A percentile compares a stretch with the other conserved stretches of the same genome.
These are phyloP conservation scores for Seira ritae DNA, from an alignment of 2,888 invertebrate species.

Conservation along the genomic window DNA sequence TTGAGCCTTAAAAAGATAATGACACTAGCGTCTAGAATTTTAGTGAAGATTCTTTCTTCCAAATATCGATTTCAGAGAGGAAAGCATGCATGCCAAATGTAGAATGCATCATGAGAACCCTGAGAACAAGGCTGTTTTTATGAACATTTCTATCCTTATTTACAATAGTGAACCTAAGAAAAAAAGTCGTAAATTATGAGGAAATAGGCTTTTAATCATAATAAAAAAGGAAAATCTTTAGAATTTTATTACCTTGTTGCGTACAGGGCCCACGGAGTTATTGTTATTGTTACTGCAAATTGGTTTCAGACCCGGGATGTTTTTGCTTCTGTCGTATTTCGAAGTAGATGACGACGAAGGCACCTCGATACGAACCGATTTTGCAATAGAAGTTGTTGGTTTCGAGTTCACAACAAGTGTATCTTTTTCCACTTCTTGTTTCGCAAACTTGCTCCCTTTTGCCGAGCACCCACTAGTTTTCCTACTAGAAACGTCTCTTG, in stretches of 20 bases:
- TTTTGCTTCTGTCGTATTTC: background rate
- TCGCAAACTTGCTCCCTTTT: too few species aligned
- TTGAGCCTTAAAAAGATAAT: too few species aligned
- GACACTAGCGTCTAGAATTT: too few species aligned
- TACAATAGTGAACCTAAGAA: too few species aligned
- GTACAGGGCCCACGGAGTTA: slow-evolving; percentile 55
- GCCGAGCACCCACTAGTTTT: slow-evolving; percentile 19
- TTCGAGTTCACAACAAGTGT: background rate
- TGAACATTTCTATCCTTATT: too few species aligned
- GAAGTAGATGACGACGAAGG: background rate
- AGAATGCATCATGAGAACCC: too few species aligned
- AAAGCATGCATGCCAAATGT: too few species aligned
- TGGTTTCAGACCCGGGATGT: slow-evolving; percentile 25
- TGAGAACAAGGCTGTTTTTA: too few species aligned
- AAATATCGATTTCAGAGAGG: background rate
- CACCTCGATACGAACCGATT: slow-evolving; percentile 30
- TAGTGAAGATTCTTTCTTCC: too few species aligned
- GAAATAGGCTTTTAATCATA: slow-evolving; percentile 48
- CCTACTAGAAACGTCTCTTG: slow-evolving; percentile 4
- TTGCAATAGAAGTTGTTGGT: slow-evolving; percentile 24
- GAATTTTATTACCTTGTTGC: slow-evolving; percentile 55
- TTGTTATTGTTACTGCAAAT: slow-evolving; percentile 36
- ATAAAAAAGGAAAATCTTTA: slow-evolving; percentile 30
- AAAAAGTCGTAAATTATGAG: slow-evolving; percentile 43
- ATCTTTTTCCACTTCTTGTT: slow-evolving; percentile 20